A percentile compares a stretch with the other conserved stretches of the same genome.
These are phyloP conservation scores for Physeter macrocephalus DNA, from an alignment of 2,113 vertebrate species.

Conservation along the genomic window DNA sequence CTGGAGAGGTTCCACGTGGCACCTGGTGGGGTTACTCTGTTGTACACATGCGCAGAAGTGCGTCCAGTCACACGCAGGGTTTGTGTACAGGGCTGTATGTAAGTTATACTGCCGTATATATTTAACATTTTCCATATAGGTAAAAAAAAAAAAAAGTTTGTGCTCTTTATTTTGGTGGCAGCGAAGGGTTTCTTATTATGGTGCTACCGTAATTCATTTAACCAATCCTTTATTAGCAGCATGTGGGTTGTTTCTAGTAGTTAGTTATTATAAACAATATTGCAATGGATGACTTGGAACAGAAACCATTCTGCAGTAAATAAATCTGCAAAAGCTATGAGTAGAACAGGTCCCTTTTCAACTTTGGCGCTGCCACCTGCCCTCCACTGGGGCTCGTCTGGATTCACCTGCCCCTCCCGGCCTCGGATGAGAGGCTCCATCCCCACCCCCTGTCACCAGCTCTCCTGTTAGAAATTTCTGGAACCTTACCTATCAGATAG, in stretches of 20 bases:
- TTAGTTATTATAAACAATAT: neutral
- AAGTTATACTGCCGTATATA: neutral
- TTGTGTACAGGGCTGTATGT: neutral
- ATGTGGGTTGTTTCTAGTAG: accelerated
- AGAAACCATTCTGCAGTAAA: neutral
- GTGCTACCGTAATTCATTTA: no score
- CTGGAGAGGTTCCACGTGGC: neutral
- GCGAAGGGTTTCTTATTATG: no score
- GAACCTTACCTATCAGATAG: neutral
- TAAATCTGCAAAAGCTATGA: neutral
- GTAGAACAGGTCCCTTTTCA: neutral
- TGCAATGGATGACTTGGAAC: neutral
- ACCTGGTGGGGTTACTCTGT: accelerated
- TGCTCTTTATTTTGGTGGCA: neutral
- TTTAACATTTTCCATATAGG: neutral
- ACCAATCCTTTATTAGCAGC: no score
- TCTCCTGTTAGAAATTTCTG: neutral
- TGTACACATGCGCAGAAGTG: accelerated
- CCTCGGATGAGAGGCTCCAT: neutral
- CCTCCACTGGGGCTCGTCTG: neutral
- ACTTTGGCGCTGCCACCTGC: neutral
- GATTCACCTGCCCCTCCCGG: accelerated
- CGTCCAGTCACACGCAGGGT: neutral
- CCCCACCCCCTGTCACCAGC: neutral
- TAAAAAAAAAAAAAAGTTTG: neutral